Evolutionary conservation across 2,888 invertebrate genomes (phyloP).

Genomic region (Brenthis ino): DNA sequence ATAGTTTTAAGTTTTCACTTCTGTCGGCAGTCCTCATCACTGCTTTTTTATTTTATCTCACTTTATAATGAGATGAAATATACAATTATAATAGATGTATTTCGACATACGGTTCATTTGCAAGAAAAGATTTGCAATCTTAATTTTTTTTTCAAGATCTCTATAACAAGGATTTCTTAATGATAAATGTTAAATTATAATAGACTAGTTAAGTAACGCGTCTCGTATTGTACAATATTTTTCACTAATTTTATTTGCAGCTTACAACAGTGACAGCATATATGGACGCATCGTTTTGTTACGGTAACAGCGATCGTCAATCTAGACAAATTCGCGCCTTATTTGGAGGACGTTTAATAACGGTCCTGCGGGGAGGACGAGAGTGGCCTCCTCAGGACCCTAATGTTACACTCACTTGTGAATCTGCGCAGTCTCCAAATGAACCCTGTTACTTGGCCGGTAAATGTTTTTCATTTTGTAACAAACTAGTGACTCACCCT

Average conservation of each 20-base stretch:
- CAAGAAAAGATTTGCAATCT: too few relatives aligned
- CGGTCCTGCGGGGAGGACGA: constrained; percentile 83
- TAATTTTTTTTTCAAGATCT: too few relatives aligned
- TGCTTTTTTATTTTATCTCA: neutral
- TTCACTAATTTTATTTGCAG: constrained; percentile 54
- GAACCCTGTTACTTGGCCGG: constrained; percentile 91
- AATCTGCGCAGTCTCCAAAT: constrained; percentile 80
- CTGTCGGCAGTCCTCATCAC: too few relatives aligned
- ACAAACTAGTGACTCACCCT: too few relatives aligned
- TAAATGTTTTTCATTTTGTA: constrained; percentile 52
- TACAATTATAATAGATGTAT: too few relatives aligned
- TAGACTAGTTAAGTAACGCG: too few relatives aligned
- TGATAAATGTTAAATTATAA: too few relatives aligned
- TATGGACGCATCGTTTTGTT: constrained; percentile 90
- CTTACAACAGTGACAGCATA: constrained; percentile 86
- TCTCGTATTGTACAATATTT: neutral
- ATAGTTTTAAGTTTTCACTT: too few relatives aligned
- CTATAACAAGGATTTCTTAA: too few relatives aligned
- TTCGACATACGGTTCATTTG: too few relatives aligned
- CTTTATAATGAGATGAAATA: too few relatives aligned
- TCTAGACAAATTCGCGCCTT: constrained; percentile 85
- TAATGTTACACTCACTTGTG: constrained; percentile 87
- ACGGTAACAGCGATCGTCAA: constrained; percentile 87
- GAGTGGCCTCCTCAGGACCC: constrained; percentile 87
- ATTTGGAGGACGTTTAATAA: constrained; percentile 85